Evolutionary conservation across 2,888 invertebrate genomes (phyloP).

Genomic region (Tipula lateralis): DNA sequence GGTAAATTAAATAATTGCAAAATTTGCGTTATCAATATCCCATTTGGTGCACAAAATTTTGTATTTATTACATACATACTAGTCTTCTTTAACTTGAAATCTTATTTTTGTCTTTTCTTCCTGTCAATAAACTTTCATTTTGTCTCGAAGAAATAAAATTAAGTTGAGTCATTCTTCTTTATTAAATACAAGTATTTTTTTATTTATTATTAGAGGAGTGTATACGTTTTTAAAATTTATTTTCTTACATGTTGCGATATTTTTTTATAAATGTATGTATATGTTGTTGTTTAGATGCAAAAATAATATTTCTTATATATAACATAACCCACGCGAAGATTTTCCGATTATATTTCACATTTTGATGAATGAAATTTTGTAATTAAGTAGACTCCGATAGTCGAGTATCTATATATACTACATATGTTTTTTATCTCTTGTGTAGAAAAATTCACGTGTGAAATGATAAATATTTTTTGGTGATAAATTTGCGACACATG

Average conservation of each 20-base stretch:
- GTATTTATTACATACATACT: too few species aligned
- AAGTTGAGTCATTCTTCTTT: background rate
- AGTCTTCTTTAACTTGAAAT: background rate
- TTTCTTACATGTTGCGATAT: background rate
- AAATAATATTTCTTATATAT: background rate
- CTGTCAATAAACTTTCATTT: slow-evolving; percentile 24
- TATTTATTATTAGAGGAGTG: background rate
- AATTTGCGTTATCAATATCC: background rate
- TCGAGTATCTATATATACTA: background rate
- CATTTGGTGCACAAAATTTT: background rate
- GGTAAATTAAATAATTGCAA: background rate
- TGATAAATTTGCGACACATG: background rate
- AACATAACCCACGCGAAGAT: slow-evolving; percentile 16
- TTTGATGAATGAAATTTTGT: background rate
- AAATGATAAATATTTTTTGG: background rate
- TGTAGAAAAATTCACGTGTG: background rate
- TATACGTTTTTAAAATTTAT: background rate
- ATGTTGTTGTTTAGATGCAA: background rate
- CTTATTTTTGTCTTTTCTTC: background rate
- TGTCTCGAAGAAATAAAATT: slow-evolving; percentile 1
- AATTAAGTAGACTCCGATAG: background rate
- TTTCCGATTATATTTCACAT: slow-evolving; percentile 19
- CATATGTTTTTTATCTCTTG: background rate
- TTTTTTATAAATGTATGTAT: background rate
- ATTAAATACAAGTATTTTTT: background rate